Evolutionary conservation across 2,113 vertebrate genomes (phyloP), one percentile per base, ranked within the genome.

Genomic region (Turnix velox): DNA sequence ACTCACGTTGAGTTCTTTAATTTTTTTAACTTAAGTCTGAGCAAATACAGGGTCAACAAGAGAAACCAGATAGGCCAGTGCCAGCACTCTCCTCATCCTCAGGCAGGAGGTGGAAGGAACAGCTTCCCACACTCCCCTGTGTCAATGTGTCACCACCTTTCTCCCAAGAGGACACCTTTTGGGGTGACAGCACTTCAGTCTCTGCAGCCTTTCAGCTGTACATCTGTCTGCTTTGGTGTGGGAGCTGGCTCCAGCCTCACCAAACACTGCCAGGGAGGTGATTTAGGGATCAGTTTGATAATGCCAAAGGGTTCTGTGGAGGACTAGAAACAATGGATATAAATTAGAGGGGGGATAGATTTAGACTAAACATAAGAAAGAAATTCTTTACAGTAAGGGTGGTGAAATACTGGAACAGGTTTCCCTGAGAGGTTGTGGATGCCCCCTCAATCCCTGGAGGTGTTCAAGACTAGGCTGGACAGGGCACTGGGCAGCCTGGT

Each of bases 21-120:
- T 46, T 40, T 79, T 59, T 69, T 10, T 5, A 28, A 16, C 52
- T 5, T 10, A 24, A 27, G 39, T 72, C 81, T 39, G 88, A 20
- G 69, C 57, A n/a, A 90, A 68, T 30, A 6, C 48, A 48, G 88
- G 31, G 31, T 52, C 62, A 24, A 65, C 0, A 4, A 48, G 23
- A 75, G 61, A 62, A 18, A 30, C 51, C 85, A 65, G 54, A 35
- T 33, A 59, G 24, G 35, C 40, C 15, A 42, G 65, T 54, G 30
- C 9, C 79, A 25, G 35, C 2, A 6, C 48, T 27, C 22, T 59
- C 80, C 86, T 27, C 43, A 19, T 37, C 66, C 40, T 8, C 48
- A 23, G 18, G 0, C 46, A 14, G 18, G 68, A 13, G 1, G 49
- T 39, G 0, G 5, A 43, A 17, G 43, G 7, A 12, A 24, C 42